phyloP scores from a whole-genome alignment of 2,888 invertebrate genomes.

The Notodonta dromedarius region DNA sequence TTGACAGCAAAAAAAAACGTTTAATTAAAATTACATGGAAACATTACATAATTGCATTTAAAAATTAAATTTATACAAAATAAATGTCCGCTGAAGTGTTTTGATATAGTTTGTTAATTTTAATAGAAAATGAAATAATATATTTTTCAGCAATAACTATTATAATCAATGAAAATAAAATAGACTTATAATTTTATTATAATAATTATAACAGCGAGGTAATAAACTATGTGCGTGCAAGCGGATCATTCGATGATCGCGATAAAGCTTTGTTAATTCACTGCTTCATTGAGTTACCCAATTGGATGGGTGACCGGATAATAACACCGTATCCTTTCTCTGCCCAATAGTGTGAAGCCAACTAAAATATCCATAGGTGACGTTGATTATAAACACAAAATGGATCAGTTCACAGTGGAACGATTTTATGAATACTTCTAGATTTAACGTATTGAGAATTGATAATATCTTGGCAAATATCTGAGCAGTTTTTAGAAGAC shows the following conservation, averaged over 20 bases:
- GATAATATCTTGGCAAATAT: too few relatives aligned
- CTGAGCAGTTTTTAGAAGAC: too few relatives aligned
- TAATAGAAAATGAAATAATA: neutral
- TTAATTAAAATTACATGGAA: too few relatives aligned
- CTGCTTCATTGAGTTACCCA: neutral
- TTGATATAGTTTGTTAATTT: neutral
- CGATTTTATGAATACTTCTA: too few relatives aligned
- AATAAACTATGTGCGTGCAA: neutral
- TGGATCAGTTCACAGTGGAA: too few relatives aligned
- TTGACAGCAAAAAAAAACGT: too few relatives aligned
- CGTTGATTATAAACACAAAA: too few relatives aligned
- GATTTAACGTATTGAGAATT: too few relatives aligned
- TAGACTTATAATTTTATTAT: neutral
- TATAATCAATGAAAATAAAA: neutral
- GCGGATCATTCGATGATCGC: neutral
- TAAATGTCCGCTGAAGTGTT: too few relatives aligned
- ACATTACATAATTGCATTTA: too few relatives aligned
- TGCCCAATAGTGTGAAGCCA: neutral
- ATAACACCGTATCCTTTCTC: neutral
- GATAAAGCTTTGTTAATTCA: slow-evolving; percentile 3
- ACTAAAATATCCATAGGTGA: neutral
- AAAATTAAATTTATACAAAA: too few relatives aligned
- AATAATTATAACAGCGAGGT: neutral
- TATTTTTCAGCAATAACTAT: neutral
- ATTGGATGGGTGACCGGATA: slow-evolving; percentile 6